Evolutionary conservation across 2,113 vertebrate genomes (phyloP).

Genomic region (Pituophis catenifer): DNA sequence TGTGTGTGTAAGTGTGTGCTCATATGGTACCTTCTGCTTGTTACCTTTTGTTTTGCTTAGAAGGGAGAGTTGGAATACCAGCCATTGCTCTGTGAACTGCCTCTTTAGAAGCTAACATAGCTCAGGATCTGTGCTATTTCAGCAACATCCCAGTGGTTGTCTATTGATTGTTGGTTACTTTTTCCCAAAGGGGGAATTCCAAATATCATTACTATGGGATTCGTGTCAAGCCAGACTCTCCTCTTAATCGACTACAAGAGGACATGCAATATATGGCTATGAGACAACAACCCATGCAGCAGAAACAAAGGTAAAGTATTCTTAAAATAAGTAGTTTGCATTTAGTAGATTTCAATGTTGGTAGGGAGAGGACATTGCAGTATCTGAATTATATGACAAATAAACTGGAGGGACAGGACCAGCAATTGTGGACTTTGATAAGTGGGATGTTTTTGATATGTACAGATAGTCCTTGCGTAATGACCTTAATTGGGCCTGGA

Average conservation of each 20-base stretch:
- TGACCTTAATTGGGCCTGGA: neutral
- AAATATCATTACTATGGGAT: conserved; percentile 85
- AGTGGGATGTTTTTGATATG: neutral
- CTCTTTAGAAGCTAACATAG: neutral
- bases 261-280: conserved; percentile 87
- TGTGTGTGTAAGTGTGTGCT: neutral
- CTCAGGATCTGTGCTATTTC: neutral
- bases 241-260: conserved; percentile 82
- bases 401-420: neutral
- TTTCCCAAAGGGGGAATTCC: conserved; percentile 76
- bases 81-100: neutral
- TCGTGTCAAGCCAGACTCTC: conserved; percentile 83
- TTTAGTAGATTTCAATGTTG: neutral
- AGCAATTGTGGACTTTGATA: neutral
- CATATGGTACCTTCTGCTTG: neutral
- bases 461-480: neutral
- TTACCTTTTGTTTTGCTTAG: neutral
- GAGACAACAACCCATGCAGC: conserved; percentile 84
- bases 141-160: neutral
- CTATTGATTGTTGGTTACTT: conserved; percentile 39
- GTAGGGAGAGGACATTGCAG: neutral
- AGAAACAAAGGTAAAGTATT: conserved; percentile 77
- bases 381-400: neutral
- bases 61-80: neutral
- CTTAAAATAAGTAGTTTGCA: neutral